phyloP scores from a whole-genome alignment of 2,888 invertebrate species.

The Orchesella flavescens region DNA sequence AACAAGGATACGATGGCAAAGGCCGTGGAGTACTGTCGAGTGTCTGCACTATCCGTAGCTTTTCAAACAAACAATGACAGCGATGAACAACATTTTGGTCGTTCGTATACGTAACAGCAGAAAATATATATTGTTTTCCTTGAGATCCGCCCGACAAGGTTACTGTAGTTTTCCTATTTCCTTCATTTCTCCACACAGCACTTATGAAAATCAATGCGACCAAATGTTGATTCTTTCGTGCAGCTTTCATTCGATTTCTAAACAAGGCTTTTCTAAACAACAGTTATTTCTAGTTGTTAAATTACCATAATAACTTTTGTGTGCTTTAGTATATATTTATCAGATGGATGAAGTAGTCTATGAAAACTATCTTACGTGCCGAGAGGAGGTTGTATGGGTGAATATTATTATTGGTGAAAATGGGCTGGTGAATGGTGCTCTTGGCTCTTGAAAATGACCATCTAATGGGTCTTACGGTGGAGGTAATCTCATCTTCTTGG shows the following conservation, averaged over 20 bases:
- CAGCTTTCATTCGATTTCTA: not conserved
- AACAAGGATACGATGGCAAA: not conserved
- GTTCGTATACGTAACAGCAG: no score
- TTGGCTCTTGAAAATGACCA: conserved; percentile 46
- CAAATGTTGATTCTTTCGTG: conserved; percentile 6
- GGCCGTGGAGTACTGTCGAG: no score
- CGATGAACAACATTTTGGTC: no score
- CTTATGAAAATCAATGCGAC: conserved; percentile 19
- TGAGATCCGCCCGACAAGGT: no score
- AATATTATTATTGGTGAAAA: conserved; percentile 11
- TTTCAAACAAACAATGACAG: no score
- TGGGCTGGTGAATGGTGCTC: conserved; percentile 32
- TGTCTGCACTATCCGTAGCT: no score
- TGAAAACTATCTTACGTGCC: not conserved
- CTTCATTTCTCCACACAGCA: no score
- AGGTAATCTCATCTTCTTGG: conserved; percentile 34
- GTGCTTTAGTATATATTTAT: not conserved
- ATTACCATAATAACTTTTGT: conserved; percentile 18
- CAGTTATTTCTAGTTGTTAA: conserved; percentile 20
- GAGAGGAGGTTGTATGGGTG: not conserved
- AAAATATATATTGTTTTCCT: no score
- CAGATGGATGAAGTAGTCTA: not conserved
- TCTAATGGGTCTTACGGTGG: conserved; percentile 33
- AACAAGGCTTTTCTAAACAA: conserved; percentile 18
- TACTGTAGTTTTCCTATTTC: no score